These are phyloP conservation scores for Lasioglossum pauxillum DNA, from an alignment of 2,888 invertebrate genomes.

Conservation along the genomic window DNA sequence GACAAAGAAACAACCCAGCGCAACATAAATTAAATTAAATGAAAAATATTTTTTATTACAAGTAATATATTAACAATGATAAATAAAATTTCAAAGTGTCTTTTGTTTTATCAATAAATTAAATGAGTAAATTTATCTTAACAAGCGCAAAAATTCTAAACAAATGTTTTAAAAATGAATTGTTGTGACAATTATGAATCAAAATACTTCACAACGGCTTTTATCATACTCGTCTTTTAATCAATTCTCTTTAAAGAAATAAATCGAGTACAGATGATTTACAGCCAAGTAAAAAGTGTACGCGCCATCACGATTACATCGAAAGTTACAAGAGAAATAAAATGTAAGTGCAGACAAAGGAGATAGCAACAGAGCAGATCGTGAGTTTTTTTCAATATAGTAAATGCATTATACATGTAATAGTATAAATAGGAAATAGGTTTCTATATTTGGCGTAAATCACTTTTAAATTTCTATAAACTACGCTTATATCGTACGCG, in stretches of 20 bases:
- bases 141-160: slow-evolving; percentile 1
- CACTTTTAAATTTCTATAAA: slow-evolving; percentile 75
- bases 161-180: neutral
- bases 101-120: neutral
- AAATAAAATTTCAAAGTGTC: neutral
- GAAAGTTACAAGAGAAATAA: slow-evolving; percentile 30
- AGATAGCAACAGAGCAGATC: slow-evolving; percentile 28
- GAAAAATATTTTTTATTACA: neutral
- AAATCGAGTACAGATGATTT: slow-evolving; percentile 57
- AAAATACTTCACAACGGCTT: slow-evolving; percentile 13
- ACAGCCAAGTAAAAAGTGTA: slow-evolving; percentile 30
- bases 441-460: slow-evolving; percentile 80
- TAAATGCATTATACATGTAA: slow-evolving; percentile 61
- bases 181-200: slow-evolving; percentile 27
- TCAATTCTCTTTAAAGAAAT: slow-evolving; percentile 38
- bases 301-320: slow-evolving; percentile 32
- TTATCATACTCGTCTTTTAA: slow-evolving; percentile 63
- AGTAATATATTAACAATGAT: neutral
- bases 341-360: slow-evolving; percentile 36
- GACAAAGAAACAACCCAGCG: neutral
- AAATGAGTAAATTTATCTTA: neutral
- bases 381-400: slow-evolving; percentile 54
- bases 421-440: slow-evolving; percentile 74
- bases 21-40: neutral
- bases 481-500: slow-evolving; percentile 63